phyloP scores from a whole-genome alignment of 2,113 vertebrate species.

The Macrotis lagotis region DNA sequence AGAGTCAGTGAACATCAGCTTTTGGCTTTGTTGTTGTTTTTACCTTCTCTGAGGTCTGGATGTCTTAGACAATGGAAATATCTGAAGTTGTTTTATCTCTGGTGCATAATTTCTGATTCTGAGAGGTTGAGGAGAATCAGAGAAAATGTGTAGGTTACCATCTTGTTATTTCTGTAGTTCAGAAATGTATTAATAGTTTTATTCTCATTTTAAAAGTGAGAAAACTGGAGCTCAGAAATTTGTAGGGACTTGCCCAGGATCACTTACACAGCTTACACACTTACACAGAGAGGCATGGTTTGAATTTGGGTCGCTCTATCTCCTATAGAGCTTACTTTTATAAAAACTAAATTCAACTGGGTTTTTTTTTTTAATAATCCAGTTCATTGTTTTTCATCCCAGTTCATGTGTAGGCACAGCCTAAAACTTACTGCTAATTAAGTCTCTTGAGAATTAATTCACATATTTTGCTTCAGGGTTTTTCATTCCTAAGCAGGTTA shows the following conservation, averaged over 20 bases:
- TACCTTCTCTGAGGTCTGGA: background rate
- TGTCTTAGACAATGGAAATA: background rate
- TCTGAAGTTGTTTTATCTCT: background rate
- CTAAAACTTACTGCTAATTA: background rate
- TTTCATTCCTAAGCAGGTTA: background rate
- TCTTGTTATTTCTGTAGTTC: background rate
- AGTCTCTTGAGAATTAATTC: background rate
- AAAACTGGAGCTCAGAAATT: background rate
- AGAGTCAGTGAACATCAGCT: background rate
- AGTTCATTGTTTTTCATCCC: background rate
- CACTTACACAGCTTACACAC: background rate
- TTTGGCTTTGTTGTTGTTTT: background rate
- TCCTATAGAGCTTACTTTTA: background rate
- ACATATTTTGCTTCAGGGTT: background rate
- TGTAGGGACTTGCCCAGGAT: background rate
- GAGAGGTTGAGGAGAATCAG: background rate
- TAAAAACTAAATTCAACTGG: background rate
- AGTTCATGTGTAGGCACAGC: background rate
- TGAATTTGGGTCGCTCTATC: background rate
- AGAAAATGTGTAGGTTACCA: background rate
- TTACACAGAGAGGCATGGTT: background rate
- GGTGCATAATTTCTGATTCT: background rate
- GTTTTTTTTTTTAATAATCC: background rate
- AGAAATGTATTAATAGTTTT: background rate
- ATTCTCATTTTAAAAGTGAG: background rate